Conservation (phyloP, 2,113 vertebrate genomes). For the Hippocampus abdominalis region DNA sequence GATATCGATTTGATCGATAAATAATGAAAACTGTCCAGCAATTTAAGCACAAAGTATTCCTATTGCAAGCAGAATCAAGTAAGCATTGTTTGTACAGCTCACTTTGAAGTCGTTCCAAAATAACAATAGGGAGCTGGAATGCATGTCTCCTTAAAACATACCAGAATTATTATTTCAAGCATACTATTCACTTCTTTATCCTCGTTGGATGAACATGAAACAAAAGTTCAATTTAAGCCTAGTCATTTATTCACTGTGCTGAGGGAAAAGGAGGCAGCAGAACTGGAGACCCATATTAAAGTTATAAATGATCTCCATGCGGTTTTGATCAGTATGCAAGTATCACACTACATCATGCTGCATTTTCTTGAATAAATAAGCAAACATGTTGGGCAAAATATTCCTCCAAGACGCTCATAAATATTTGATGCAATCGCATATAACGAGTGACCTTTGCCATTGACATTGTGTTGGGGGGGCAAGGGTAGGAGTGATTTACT, state of each 20-base stretch:
- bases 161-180: slow-evolving; percentile 34
- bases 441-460: slow-evolving; percentile 45
- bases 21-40: background rate
- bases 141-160: slow-evolving; percentile 50
- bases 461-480: slow-evolving; percentile 28
- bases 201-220: slow-evolving; percentile 52
- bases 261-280: slow-evolving; percentile 25
- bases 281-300: slow-evolving; percentile 45
- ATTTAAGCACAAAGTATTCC: slow-evolving; percentile 44
- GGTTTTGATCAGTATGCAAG: slow-evolving; percentile 43
- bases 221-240: slow-evolving; percentile 39
- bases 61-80: slow-evolving; percentile 35
- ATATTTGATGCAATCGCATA: slow-evolving; percentile 58
- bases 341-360: slow-evolving; percentile 20
- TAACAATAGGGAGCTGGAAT: slow-evolving; percentile 49
- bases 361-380: slow-evolving; percentile 54
- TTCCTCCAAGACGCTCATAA: slow-evolving; percentile 48
- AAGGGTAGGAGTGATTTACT: slow-evolving; percentile 39
- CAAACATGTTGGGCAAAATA: slow-evolving; percentile 33
- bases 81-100: slow-evolving; percentile 41
- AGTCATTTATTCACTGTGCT: slow-evolving; percentile 39
- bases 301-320: slow-evolving; percentile 48
- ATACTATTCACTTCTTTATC: slow-evolving; percentile 47
- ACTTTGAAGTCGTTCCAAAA: slow-evolving; percentile 62
- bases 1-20: background rate